Evolutionary conservation across 2,113 vertebrate species (phyloP).

Genomic region (Manacus vitellinus): DNA sequence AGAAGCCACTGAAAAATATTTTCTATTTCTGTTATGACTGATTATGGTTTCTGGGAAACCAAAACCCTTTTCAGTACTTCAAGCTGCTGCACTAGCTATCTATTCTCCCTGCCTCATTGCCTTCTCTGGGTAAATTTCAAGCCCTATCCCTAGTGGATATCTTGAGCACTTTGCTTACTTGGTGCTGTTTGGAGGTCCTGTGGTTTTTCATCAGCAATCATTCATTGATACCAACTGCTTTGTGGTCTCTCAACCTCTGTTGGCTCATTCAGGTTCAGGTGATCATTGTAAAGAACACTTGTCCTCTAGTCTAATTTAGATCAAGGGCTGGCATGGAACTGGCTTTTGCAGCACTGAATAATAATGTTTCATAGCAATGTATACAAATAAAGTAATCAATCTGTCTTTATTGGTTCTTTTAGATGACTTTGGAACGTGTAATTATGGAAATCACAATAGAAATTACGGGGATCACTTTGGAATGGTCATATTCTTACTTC

Average conservation of each 20-base stretch:
- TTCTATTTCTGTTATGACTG: fast-evolving
- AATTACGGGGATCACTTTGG: background rate
- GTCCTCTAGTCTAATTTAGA: slow-evolving; percentile 55
- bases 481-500: background rate
- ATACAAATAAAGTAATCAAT: slow-evolving; percentile 39
- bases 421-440: slow-evolving; percentile 27
- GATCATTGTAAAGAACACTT: slow-evolving; percentile 13
- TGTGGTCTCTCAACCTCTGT: background rate
- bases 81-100: background rate
- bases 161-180: background rate
- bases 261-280: background rate
- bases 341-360: background rate
- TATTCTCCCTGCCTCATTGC: background rate
- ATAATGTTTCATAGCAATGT: background rate
- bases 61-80: background rate
- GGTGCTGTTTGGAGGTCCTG: background rate
- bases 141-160: background rate
- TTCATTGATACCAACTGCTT: background rate
- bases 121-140: background rate
- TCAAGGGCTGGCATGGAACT: slow-evolving; percentile 40
- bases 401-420: slow-evolving; percentile 38
- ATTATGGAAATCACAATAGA: slow-evolving; percentile 8
- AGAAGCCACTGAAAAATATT: background rate
- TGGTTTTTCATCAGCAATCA: background rate
- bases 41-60: background rate